Evolutionary conservation across 2,797 vertebrate genomes (phyloP), one percentile per base, ranked within the genome.

Genomic region (Trachops cirrhosus): DNA sequence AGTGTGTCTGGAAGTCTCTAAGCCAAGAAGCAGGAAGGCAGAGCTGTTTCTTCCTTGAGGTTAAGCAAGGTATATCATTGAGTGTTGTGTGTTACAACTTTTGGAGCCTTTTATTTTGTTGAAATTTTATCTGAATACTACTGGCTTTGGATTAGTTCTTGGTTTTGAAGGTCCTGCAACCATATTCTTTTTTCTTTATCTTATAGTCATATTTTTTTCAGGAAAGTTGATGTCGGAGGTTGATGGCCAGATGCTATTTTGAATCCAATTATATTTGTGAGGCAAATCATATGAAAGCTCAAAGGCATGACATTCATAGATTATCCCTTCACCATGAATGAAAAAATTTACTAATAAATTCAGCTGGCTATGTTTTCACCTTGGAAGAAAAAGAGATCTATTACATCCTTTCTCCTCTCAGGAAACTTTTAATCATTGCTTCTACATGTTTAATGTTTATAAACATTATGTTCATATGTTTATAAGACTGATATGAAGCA

Each of bases 331-430:
- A 62, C 37, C 6, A 37, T 16, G 75, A 91, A 41, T 89, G 54
- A 93, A 14, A 87, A 91, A 50, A 92, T 95, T 70, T 89, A 59
- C 83, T 96, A 96, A 84, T 52, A 95, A 94, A 89, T 93, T 59
- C 34, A 74, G 68, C 41, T 74, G 62, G 11, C 5, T 89, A 34
- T 91, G 79, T 16, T 75, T 75, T 96, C 50, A 74, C 10, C 4
- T 52, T 24, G 24, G 39, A 91, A 37, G 3, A 62, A 68, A 50
- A 50, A 91, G 19, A 89, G n/a, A 39, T 32, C 46, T 14, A 46
- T 54, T 50, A 68, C n/a, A 7, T 34, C 32, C 21, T 8, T 32
- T 11, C 2, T 73, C 24, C 86, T 93, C 57, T 48, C 44, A 80
- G 62, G 5, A 32, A 37, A 22, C 8, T 85, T 88, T 62, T 68